Evolutionary conservation across 2,113 vertebrate species (phyloP).

Genomic region (Mesoclemmys tuberculata): DNA sequence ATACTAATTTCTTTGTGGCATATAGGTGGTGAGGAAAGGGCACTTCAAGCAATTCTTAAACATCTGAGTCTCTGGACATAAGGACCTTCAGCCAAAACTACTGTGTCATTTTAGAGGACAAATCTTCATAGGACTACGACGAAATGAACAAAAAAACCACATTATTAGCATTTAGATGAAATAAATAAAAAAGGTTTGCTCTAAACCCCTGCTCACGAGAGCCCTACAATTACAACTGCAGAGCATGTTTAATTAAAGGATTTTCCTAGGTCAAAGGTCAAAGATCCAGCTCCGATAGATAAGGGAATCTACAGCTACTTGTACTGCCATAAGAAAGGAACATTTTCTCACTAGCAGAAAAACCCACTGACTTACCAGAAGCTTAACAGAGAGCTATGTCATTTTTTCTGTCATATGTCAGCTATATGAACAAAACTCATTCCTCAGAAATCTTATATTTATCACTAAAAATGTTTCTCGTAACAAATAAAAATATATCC

Average conservation of each 20-base stretch:
- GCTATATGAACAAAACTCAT: background rate
- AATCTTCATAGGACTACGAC: background rate
- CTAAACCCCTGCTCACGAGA: background rate
- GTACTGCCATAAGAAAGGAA: background rate
- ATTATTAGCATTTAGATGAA: background rate
- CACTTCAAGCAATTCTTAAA: background rate
- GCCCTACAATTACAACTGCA: background rate
- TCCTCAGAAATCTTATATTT: background rate
- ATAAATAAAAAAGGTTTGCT: background rate
- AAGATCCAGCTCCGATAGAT: background rate
- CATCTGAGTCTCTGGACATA: background rate
- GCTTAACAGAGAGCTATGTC: background rate
- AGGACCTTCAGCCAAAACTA: background rate
- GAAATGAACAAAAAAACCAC: fast-evolving
- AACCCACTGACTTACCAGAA: background rate
- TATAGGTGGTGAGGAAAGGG: background rate
- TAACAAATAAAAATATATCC: too few species aligned
- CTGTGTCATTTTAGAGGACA: background rate
- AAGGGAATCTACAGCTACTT: background rate
- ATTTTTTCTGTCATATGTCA: background rate
- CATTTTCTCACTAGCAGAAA: background rate
- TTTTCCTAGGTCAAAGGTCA: background rate
- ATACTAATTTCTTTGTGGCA: fast-evolving
- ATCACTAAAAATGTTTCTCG: too few species aligned
- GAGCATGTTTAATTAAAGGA: background rate